phyloP scores from a whole-genome alignment of 2,888 invertebrate genomes.

The Agonopterix arenella region DNA sequence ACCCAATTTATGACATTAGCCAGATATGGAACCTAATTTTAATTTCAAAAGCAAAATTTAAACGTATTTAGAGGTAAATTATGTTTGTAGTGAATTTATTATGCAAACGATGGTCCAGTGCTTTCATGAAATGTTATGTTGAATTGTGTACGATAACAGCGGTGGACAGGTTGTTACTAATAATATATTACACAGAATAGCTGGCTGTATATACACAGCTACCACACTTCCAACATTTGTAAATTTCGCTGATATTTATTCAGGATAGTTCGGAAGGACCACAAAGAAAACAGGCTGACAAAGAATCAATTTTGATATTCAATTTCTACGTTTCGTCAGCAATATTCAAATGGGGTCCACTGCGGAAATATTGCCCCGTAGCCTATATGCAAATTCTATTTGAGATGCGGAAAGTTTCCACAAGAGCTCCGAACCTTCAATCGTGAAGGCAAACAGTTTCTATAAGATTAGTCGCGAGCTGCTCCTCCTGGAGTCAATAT shows the following conservation, averaged over 20 bases:
- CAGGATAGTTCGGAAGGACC: neutral
- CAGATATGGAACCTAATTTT: slow-evolving; percentile 13
- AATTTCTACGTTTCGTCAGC: slow-evolving; percentile 51
- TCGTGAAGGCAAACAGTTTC: slow-evolving; percentile 67
- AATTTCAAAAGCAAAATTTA: slow-evolving; percentile 9
- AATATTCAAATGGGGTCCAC: slow-evolving; percentile 59
- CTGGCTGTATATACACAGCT: no score
- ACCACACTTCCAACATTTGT: neutral
- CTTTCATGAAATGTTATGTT: slow-evolving; percentile 30
- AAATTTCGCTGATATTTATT: neutral
- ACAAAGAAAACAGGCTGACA: neutral
- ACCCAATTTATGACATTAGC: slow-evolving; percentile 12
- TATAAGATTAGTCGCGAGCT: slow-evolving; percentile 69
- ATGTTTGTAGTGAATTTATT: slow-evolving; percentile 5
- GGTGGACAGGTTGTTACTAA: neutral
- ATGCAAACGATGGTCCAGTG: slow-evolving; percentile 28
- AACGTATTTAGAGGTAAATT: no score
- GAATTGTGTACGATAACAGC: slow-evolving; percentile 16
- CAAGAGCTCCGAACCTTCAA: slow-evolving; percentile 59
- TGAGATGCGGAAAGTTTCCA: slow-evolving; percentile 63
- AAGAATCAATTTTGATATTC: slow-evolving; percentile 28
- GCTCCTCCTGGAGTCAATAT: slow-evolving; percentile 61
- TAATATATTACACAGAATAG: neutral
- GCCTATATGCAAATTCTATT: slow-evolving; percentile 68
- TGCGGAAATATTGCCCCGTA: slow-evolving; percentile 65